Evolutionary conservation across 2,888 invertebrate species (phyloP).

Genomic region (Aleiodes alternator): DNA sequence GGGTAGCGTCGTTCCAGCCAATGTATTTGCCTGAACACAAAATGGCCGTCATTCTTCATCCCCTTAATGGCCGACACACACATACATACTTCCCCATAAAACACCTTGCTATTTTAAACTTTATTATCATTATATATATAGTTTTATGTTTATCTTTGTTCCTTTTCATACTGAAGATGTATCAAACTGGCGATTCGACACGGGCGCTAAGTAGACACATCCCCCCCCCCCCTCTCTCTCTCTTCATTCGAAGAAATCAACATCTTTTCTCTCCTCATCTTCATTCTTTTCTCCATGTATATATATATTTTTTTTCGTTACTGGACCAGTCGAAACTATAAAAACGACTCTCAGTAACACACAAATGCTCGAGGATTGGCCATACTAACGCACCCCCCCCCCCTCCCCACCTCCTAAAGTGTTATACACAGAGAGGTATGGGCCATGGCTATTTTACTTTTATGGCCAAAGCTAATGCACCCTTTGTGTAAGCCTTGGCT

Average conservation of each 20-base stretch:
- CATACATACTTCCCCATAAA: not conserved
- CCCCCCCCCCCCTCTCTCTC: not conserved
- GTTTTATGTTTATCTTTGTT: conserved; percentile 24
- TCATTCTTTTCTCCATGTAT: not conserved
- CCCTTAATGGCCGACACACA: conserved; percentile 50
- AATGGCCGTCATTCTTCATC: conserved; percentile 53
- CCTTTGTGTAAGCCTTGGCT: conserved; percentile 67
- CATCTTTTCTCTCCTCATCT: not conserved
- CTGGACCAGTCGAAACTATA: conserved; percentile 36
- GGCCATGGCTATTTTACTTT: conserved; percentile 66
- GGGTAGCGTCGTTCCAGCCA: conserved; percentile 46
- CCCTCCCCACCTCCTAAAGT: not conserved
- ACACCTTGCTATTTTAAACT: conserved; percentile 23
- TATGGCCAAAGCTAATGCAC: conserved; percentile 69
- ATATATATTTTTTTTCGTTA: conserved; percentile 31
- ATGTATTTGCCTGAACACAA: conserved; percentile 47
- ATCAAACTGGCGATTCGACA: conserved; percentile 52
- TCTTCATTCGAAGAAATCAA: not conserved
- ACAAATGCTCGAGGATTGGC: conserved; percentile 40
- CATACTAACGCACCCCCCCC: conserved; percentile 37
- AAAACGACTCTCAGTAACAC: conserved; percentile 38
- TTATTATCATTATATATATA: conserved; percentile 17
- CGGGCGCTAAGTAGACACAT: conserved; percentile 52
- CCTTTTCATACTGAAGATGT: conserved; percentile 29
- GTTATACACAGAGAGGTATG: conserved; percentile 47